Percentiles rank a stretch among this genome's conserved stretches.
These are phyloP conservation scores for Chloroceryle inda DNA, from an alignment of 2,797 vertebrate genomes.

Conservation along the genomic window DNA sequence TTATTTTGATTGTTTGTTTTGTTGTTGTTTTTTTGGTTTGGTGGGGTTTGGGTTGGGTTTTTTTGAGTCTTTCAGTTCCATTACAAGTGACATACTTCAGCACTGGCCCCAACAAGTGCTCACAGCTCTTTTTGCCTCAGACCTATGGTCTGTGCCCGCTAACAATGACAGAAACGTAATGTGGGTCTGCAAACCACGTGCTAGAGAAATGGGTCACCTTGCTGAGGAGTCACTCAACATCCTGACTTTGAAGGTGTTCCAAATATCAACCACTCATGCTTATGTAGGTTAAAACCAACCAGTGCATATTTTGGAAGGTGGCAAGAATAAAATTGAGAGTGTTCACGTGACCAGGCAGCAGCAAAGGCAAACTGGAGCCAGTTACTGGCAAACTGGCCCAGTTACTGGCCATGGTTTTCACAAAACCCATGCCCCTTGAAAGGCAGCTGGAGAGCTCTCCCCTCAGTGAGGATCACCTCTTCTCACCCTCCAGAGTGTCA, in stretches of 20 bases:
- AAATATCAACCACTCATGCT: not conserved
- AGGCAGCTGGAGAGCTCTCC: not conserved
- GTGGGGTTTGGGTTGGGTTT: no score
- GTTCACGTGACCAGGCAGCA: not conserved
- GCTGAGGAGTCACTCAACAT: not conserved
- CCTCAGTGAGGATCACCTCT: not conserved
- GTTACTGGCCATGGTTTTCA: not conserved
- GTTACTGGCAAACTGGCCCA: not conserved
- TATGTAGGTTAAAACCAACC: slow-evolving; percentile 36
- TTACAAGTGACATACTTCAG: not conserved
- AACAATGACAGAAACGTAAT: not conserved
- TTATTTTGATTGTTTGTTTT: no score
- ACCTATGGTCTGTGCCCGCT: not conserved
- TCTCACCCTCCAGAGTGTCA: not conserved
- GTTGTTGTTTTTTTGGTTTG: no score
- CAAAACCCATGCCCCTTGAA: not conserved
- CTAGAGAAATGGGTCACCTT: slow-evolving; percentile 34
- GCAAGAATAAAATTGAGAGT: not conserved
- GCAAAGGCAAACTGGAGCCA: not conserved
- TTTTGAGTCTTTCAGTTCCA: not conserved
- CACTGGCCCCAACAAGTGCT: not conserved
- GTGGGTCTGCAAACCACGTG: not conserved
- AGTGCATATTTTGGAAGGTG: not conserved
- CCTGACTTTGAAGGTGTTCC: slow-evolving; percentile 12
- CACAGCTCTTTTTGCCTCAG: not conserved